Percentiles rank a stretch among this genome's conserved stretches.
phyloP scores from a whole-genome alignment of 30 jellyfish, hydroid and myxozoan species.

The Rhopilema esculentum region DNA sequence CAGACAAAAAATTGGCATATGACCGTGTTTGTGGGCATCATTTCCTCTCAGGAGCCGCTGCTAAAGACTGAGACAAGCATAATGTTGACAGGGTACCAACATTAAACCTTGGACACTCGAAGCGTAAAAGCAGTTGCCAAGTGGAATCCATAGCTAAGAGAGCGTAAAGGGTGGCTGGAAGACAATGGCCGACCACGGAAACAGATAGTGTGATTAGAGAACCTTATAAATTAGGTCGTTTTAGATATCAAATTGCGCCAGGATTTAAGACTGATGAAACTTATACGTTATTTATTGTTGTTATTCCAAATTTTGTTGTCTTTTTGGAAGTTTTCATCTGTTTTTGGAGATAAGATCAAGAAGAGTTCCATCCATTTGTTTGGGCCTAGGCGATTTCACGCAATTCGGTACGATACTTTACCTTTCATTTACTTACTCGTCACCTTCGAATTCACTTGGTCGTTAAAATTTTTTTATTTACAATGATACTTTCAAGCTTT shows the following conservation, averaged over 20 bases:
- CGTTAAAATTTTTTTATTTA: not conserved
- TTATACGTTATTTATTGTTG: not conserved
- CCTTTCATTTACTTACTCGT: not conserved
- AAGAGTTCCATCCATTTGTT: not conserved
- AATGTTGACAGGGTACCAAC: conserved; percentile 65
- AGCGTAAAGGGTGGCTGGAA: conserved; percentile 38
- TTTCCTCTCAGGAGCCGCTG: conserved; percentile 62
- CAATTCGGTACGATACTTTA: not conserved
- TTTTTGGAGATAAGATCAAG: not conserved
- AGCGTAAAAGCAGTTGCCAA: conserved; percentile 34
- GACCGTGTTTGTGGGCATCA: conserved; percentile 65
- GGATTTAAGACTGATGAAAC: not conserved
- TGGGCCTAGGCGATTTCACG: not conserved
- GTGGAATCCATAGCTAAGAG: conserved; percentile 42
- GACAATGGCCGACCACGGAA: conserved; percentile 1
- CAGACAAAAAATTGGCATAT: conserved; percentile 47
- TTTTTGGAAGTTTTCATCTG: not conserved
- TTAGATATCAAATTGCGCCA: not conserved
- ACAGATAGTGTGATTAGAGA: not conserved
- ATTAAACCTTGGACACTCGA: conserved; percentile 53
- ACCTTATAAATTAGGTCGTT: not conserved
- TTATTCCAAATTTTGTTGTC: not conserved
- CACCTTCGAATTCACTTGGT: not conserved
- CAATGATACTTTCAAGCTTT: not conserved
- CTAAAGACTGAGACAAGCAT: conserved; percentile 38